Evolutionary conservation across 2,888 invertebrate species (phyloP).

Genomic region (Meliscaeva auricollis): DNA sequence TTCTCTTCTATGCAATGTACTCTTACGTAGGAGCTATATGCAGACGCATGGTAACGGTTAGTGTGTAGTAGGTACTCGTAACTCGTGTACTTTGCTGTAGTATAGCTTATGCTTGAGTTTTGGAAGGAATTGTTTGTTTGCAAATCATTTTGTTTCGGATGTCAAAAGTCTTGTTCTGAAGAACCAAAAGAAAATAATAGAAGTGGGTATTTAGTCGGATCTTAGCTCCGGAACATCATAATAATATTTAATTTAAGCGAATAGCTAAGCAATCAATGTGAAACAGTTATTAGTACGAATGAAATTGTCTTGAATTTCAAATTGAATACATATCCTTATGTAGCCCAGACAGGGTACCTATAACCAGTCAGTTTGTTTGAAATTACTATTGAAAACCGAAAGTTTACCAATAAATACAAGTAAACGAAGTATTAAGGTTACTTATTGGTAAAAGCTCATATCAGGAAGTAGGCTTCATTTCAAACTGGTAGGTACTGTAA

Average conservation of each 20-base stretch:
- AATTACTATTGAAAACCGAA: too few species aligned
- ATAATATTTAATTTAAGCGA: constrained; percentile 20
- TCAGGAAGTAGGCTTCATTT: too few species aligned
- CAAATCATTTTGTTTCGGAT: constrained; percentile 54
- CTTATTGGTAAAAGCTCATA: too few species aligned
- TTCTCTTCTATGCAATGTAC: background rate
- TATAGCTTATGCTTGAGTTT: background rate
- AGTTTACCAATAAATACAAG: too few species aligned
- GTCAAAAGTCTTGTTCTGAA: constrained; percentile 49
- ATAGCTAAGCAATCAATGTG: constrained; percentile 11
- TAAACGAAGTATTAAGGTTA: too few species aligned
- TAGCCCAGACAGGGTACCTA: too few species aligned
- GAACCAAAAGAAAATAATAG: constrained; percentile 16
- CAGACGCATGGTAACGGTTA: background rate
- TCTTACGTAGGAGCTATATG: background rate
- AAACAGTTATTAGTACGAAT: background rate
- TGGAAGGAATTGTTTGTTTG: constrained; percentile 33
- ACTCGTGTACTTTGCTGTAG: background rate
- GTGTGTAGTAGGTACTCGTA: background rate
- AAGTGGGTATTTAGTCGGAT: constrained; percentile 24
- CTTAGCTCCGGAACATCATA: background rate
- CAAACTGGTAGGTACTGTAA: too few species aligned
- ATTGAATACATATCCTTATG: background rate
- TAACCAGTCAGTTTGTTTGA: too few species aligned
- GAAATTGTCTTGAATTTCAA: background rate